Base-by-base conservation (phyloP, 2,797 vertebrate species). In the Xenentodon cancila region DNA sequence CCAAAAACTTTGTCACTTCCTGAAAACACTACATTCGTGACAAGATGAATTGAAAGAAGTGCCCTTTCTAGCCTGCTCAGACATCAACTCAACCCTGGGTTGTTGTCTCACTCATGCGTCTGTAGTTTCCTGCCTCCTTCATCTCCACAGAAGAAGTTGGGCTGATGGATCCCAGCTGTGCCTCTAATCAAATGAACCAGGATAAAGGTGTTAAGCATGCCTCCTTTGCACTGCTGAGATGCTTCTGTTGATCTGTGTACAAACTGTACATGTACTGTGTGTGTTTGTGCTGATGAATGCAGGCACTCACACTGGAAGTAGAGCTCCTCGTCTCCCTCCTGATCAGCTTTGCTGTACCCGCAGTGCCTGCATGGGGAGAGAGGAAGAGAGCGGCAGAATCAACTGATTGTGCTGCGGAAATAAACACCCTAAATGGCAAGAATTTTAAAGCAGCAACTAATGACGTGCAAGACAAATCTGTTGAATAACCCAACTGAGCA, bases 241-340 rank as follows among this genome's bases (percentile, higher is more conserved):
- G 54, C 63, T 21, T 58, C 20, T 48, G n/a, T 17, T 22, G 45
- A 40, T 65, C 40, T 61, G 13, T 42, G n/a, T 59, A 16, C 40
- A 18, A 45, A 32, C 53, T 60, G 54, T 60, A 9, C 62, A 58
- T 59, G 57, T 8, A 18, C 53, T 58, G 52, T 60, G 7, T 54
- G 46, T 49, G 46, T 59, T 19, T 61, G 69, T 65, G 59, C 46
- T 83, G 85, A 90, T 85, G 89, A 90, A 78, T 68, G 91, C 81
- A 87, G 93, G 92, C 88, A 97, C 97, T 99, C 95, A 99, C 97
- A 99, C 93, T 99, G 97, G 92, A 99, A 99, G 92, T 99, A 98
- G 82, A 99, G 97, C 84, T 99, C 98, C 91, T 99, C 98, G 72
- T 99, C 98, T 65, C 97, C 97, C 92, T 99, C 97, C 91, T 99